Conservation (phyloP, 2,888 invertebrate genomes). For the Saturnia pavonia region DNA sequence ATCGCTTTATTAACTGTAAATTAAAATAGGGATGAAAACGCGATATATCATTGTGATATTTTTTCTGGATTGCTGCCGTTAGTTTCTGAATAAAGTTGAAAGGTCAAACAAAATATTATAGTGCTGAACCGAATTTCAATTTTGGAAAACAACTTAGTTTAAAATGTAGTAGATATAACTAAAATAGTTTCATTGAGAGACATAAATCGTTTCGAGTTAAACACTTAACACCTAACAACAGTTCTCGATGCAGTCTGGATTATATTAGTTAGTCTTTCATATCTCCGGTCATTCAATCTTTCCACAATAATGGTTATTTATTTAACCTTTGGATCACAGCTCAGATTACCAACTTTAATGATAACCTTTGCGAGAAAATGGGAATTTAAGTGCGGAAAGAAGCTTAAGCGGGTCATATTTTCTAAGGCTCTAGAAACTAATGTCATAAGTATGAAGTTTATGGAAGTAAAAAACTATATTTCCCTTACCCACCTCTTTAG, state of each 20-base stretch:
- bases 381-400: background rate
- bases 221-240: background rate
- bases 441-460: no score
- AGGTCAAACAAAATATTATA: no score
- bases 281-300: background rate
- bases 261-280: background rate
- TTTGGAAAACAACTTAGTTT: background rate
- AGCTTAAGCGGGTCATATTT: background rate
- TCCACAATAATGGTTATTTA: background rate
- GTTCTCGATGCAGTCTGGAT: background rate
- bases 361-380: background rate
- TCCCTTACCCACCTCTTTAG: slow-evolving; percentile 41
- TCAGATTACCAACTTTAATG: background rate
- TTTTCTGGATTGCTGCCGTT: no score
- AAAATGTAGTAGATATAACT: background rate
- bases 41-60: background rate
- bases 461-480: background rate
- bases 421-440: no score
- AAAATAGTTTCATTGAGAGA: background rate
- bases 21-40: background rate
- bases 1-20: slow-evolving; percentile 54
- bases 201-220: background rate
- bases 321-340: background rate
- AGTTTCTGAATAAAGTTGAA: no score
- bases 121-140: no score